Evolutionary conservation across 2,113 vertebrate species (phyloP), one percentile per base, ranked within the genome.

Genomic region (Heterocephalus glaber): DNA sequence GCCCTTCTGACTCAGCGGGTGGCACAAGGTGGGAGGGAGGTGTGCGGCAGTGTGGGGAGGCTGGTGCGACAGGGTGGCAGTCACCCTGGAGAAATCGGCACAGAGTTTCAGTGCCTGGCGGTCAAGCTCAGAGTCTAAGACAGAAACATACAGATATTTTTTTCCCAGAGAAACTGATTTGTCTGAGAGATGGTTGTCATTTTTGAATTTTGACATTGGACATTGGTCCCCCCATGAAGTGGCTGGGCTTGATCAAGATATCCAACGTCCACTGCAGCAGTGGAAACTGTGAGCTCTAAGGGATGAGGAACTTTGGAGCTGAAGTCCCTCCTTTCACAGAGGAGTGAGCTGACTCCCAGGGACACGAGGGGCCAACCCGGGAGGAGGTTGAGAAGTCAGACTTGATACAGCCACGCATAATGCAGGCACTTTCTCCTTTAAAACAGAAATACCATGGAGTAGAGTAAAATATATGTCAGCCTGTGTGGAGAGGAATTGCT

Each of bases 241-340:
- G 24, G 30, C 60, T 65, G 28, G 12, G 30, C 79, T 74, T 88
- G 70, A 76, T 35, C n/a, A 38, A 60, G 35, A 72, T 35, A 2
- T 11, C 26, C 30, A 33, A 47, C 1, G 12, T 47, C 26, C 3
- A 22, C n/a, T 13, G 38, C 44, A 30, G n/a, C 52, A 4, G 11
- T 9, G 9, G 30, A 3, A n/a, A 38, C 19, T 35, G 0, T 0
- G 8, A 2, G 10, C 17, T 74, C 63, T 7, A 54, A 33, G n/a
- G 10, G 38, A 28, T 20, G 20, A 26, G 33, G 63, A 38, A 7
- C 33, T 26, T 20, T 41, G 33, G 89, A 70, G 30, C 26, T 0
- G 8, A 52, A 14, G 56, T 5, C 58, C 28, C 35, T 70, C 2
- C 0, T 33, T 10, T 77, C 13, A 5, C 60, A 81, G 65, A 79